phyloP scores from a whole-genome alignment of 2,888 invertebrate genomes.

The Ichneumoninae sp. region DNA sequence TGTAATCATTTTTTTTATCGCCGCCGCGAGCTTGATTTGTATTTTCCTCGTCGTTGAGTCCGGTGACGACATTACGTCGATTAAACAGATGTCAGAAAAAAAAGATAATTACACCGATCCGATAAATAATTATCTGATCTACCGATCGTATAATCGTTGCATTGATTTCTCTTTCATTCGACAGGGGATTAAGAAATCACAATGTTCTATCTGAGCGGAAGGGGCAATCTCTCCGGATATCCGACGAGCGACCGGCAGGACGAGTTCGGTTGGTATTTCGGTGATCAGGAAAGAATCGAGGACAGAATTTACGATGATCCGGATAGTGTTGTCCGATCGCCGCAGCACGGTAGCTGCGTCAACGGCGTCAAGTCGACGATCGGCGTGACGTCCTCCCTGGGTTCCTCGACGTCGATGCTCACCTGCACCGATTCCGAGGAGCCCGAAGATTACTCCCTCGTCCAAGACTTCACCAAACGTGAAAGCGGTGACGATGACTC shows the following conservation, averaged over 20 bases:
- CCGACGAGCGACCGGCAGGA: slow-evolving; percentile 67
- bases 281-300: slow-evolving; percentile 63
- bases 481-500: slow-evolving; percentile 55
- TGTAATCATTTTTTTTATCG: slow-evolving; percentile 7
- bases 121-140: neutral
- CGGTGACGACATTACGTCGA: neutral
- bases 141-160: neutral
- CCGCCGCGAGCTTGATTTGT: neutral
- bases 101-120: neutral
- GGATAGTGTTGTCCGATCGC: neutral
- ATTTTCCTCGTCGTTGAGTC: neutral
- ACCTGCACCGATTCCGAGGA: slow-evolving; percentile 74
- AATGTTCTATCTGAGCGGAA: slow-evolving; percentile 75
- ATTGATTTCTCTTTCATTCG: slow-evolving; percentile 6
- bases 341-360: neutral
- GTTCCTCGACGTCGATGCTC: slow-evolving; percentile 72
- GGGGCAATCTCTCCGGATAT: slow-evolving; percentile 45
- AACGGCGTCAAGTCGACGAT: neutral
- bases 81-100: neutral
- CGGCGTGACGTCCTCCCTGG: slow-evolving; percentile 53
- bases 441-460: slow-evolving; percentile 66
- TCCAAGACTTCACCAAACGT: slow-evolving; percentile 59
- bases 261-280: slow-evolving; percentile 81
- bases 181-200: slow-evolving; percentile 14
- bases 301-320: slow-evolving; percentile 56